Percentiles rank a stretch among this genome's conserved stretches.
phyloP scores from a whole-genome alignment of 2,797 vertebrate genomes.

The Petrocephalus schoutedeni region DNA sequence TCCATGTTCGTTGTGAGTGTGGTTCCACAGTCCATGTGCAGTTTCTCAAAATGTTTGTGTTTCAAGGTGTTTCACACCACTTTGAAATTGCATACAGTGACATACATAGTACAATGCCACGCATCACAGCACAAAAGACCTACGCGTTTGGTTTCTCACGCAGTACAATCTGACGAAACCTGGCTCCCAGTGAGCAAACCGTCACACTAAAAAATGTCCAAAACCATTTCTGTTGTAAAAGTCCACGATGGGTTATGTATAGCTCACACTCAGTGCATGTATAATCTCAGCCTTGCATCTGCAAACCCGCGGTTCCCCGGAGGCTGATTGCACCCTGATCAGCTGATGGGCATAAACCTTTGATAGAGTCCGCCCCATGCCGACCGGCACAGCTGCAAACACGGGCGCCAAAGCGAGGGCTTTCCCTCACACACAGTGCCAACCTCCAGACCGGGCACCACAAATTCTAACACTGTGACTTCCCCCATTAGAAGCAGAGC shows the following conservation, averaged over 20 bases:
- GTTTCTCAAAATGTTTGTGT: neutral
- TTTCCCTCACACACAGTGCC: neutral
- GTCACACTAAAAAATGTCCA: neutral
- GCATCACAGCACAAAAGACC: neutral
- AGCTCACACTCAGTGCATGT: neutral
- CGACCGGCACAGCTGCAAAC: neutral
- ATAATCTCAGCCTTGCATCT: neutral
- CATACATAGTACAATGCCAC: neutral
- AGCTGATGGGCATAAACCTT: neutral
- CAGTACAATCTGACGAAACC: neutral
- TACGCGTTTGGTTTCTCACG: neutral
- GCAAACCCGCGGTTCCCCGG: neutral
- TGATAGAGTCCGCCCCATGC: neutral
- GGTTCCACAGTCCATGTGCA: neutral
- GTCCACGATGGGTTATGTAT: neutral
- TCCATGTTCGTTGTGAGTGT: too few species aligned
- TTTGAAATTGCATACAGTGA: neutral
- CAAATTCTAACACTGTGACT: neutral
- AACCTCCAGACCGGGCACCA: neutral
- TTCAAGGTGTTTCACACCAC: neutral
- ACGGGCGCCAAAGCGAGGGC: neutral
- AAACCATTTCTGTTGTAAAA: neutral
- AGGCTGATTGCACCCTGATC: neutral
- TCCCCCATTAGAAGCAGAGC: neutral
- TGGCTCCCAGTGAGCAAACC: neutral